Evolutionary conservation across 2,888 invertebrate genomes (phyloP).

Genomic region (Amphipoea lucens): DNA sequence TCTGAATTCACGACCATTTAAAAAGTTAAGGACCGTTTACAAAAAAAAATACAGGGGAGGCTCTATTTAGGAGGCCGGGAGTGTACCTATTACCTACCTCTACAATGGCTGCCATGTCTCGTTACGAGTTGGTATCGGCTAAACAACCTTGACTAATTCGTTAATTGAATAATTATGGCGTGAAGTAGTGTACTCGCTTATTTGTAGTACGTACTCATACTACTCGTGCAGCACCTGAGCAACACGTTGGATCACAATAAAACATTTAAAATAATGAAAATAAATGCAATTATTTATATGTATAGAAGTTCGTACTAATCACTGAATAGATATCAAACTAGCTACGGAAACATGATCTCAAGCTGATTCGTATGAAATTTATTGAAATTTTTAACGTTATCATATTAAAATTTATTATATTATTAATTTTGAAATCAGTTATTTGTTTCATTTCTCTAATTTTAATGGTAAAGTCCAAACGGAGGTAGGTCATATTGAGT

Average conservation of each 20-base stretch:
- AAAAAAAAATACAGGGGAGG: not conserved
- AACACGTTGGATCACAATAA: slow-evolving; percentile 45
- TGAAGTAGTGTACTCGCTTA: slow-evolving; percentile 23
- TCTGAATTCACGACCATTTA: not conserved
- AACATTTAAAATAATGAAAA: slow-evolving; percentile 29
- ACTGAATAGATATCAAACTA: slow-evolving; percentile 41
- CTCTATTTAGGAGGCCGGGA: not conserved
- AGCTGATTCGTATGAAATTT: slow-evolving; percentile 72
- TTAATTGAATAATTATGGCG: slow-evolving; percentile 47
- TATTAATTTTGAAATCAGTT: slow-evolving; percentile 76
- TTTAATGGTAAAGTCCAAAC: not conserved
- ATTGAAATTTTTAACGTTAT: slow-evolving; percentile 78
- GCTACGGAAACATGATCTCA: slow-evolving; percentile 74
- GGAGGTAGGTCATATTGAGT: not conserved
- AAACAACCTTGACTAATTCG: slow-evolving; percentile 40
- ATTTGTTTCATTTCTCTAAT: slow-evolving; percentile 65
- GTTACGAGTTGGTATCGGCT: slow-evolving; percentile 13
- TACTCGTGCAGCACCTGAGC: slow-evolving; percentile 14
- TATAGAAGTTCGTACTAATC: slow-evolving; percentile 40
- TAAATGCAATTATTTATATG: slow-evolving; percentile 40
- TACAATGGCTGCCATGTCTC: slow-evolving; percentile 15
- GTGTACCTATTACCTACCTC: not conserved
- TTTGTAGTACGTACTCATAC: slow-evolving; percentile 35
- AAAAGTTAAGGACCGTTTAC: not conserved
- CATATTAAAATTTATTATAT: slow-evolving; percentile 74